Base-by-base conservation (phyloP, 2,888 invertebrate genomes). In the Ecliptopera silaceata region DNA sequence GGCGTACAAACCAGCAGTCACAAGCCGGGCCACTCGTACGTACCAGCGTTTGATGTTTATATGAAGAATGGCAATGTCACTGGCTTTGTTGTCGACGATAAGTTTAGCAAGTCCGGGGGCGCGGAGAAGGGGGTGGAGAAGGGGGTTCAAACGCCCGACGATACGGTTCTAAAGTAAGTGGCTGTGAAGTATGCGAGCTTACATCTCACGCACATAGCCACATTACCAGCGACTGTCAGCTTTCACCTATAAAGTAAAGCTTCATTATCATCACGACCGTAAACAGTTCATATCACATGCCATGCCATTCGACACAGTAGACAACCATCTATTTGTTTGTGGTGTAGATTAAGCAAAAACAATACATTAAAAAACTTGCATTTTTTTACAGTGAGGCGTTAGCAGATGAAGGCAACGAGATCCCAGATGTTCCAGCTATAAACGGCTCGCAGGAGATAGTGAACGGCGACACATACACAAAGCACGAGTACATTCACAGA, bases 61-160 rank as follows among this genome's bases (percentile, higher is more conserved):
- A 74, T 77, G 77, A 77, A 75, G 56, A 71, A 75, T 51, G 77
- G 77, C 4, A 74, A 75, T 65, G 74, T 75, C 15, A 72, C 73
- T 0, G 77, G 74, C 18, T 75, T 74, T 50, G 68, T 77, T 52
- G 68, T 75, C 2, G 66, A 71, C 47, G 63, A 74, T 56, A 65
- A 66, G 45, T 43, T 59, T 8, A 61, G 61, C 10, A 48, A 66
- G 22, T 64, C 69, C 55, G 59, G 64, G 17, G 64, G 60, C n/a
- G 43, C 65, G 4, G 70, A 73, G 63, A 75, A 74, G 49, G 64
- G 56, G 31, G 66, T 66, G 4, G 70, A 73, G 63, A 75, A 74
- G 49, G 64, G 56, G 31, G 66, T 65, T 38, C 71, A 71, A 60
- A 66, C 67, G 13, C 59, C 32, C 39, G 67, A 71, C 43, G 67